Percentiles rank a stretch among this genome's conserved stretches.
These are phyloP conservation scores for Xenotilapia leptura DNA, from an alignment of 2,113 vertebrate genomes.

Conservation along the genomic window DNA sequence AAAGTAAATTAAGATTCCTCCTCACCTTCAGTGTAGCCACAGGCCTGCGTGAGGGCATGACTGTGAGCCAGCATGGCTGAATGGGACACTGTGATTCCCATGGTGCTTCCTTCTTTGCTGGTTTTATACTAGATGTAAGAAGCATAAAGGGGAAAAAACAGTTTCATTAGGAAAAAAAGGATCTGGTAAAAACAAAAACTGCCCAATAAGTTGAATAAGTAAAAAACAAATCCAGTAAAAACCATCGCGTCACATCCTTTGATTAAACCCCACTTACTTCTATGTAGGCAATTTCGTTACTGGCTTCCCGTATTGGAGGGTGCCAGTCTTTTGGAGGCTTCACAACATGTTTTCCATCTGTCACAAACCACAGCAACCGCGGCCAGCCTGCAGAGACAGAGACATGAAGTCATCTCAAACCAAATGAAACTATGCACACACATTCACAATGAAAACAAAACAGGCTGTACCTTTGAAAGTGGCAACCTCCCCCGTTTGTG, in stretches of 20 bases:
- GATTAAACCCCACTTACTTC: constrained; percentile 73
- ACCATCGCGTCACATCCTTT: neutral
- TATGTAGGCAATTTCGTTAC: constrained; percentile 84
- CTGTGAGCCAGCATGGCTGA: constrained; percentile 88
- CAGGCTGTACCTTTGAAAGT: constrained; percentile 84
- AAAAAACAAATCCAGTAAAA: neutral
- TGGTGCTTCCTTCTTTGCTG: constrained; percentile 93
- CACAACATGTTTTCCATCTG: constrained; percentile 90
- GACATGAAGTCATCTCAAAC: neutral
- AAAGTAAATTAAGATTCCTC: neutral
- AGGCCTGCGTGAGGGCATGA: constrained; percentile 86
- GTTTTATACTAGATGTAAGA: constrained; percentile 85
- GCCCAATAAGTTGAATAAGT: neutral
- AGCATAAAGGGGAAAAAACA: neutral
- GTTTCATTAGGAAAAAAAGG: neutral
- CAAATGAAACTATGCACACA: neutral
- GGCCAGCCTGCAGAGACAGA: constrained; percentile 82
- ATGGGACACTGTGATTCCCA: constrained; percentile 87
- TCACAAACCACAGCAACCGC: constrained; percentile 89
- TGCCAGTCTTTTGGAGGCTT: constrained; percentile 93
- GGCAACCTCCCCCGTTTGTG: constrained; percentile 89
- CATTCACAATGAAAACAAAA: neutral
- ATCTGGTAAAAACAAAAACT: neutral
- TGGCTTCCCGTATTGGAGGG: constrained; percentile 75
- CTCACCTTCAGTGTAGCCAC: constrained; percentile 92